Base-by-base conservation (phyloP, 2,888 invertebrate species). In the Graphium colonna region DNA sequence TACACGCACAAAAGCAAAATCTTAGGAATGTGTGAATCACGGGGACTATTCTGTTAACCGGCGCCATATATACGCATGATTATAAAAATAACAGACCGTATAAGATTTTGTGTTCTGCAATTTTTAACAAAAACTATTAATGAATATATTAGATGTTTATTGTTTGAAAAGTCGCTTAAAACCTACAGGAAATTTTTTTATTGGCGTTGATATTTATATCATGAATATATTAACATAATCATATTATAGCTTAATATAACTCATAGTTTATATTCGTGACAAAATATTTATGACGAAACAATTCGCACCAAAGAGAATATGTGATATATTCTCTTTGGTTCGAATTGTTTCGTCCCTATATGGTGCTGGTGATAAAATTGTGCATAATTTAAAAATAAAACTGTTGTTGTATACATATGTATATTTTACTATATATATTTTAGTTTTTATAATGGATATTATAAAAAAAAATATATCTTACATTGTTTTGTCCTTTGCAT, bases 21-120 rank as follows among this genome's bases (percentile, higher is more conserved):
- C 38, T 43, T 5, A 47, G 58, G 56, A 52, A 59, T 56, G 57
- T 16, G 57, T 67, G 68, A 67, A 60, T 68, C 67, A 69, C 31
- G 56, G 36, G 42, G 51, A 40, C 39, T 67, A 67, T 65, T 64
- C 64, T 51, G 59, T 17, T 10, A 28, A 8, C 1, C 28, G 16
- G 9, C 38, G 8, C 10, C 18, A 5, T n/a, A 21, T 21, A 21
- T 21, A 2, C 21, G 2, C 2, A 33, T 33, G 33, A n/a, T 33
- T 5, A 33, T 33, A 33, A 33, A 10, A 33, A 13, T 16, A 31
- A 17, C n/a, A 52, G 40, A 21, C 21, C 5, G 5, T 3, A 21
- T 53, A 17, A 33, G 28, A 51, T 57, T 21, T 21, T 21, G 31
- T 7, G 10, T 7, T 31, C 1, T 31, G 3, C 1, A 31, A 1